Evolutionary conservation across 37 sponge, comb jelly and placozoan genomes (phyloP).

Genomic region (Spongia lamella): DNA sequence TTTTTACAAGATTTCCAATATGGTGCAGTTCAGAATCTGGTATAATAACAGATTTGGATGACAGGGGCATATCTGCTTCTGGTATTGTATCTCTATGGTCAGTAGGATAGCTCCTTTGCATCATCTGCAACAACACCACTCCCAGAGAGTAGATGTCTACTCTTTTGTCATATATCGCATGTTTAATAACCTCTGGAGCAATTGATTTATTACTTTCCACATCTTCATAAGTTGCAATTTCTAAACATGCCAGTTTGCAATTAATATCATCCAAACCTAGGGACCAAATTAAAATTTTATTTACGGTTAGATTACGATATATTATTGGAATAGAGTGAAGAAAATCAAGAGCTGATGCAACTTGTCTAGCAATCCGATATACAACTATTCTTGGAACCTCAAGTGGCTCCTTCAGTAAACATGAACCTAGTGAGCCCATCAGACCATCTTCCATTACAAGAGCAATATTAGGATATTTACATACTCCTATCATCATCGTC

Average conservation of each 20-base stretch:
- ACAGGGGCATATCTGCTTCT: conserved; percentile 60
- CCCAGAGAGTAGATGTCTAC: conserved; percentile 88
- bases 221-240: conserved; percentile 65
- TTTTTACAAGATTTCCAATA: conserved; percentile 68
- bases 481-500: conserved; percentile 72
- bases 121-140: conserved; percentile 85
- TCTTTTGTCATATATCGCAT: conserved; percentile 68
- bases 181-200: conserved; percentile 85
- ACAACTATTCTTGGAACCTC: conserved; percentile 65
- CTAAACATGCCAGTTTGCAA: conserved; percentile 87
- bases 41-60: conserved; percentile 45
- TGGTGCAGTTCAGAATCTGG: conserved; percentile 57
- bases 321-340: conserved; percentile 76
- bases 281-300: conserved; percentile 86
- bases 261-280: conserved; percentile 77
- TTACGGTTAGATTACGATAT: conserved; percentile 84
- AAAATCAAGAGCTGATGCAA: conserved; percentile 77
- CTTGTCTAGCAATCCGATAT: conserved; percentile 76
- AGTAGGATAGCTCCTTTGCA: conserved; percentile 64
- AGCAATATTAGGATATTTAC: conserved; percentile 48
- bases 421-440: conserved; percentile 66
- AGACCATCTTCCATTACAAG: conserved; percentile 75
- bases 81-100: conserved; percentile 19
- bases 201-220: conserved; percentile 83
- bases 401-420: conserved; percentile 53